These are phyloP conservation scores for Lasius fuliginosus DNA, from an alignment of 2,888 invertebrate species.

Conservation along the genomic window DNA sequence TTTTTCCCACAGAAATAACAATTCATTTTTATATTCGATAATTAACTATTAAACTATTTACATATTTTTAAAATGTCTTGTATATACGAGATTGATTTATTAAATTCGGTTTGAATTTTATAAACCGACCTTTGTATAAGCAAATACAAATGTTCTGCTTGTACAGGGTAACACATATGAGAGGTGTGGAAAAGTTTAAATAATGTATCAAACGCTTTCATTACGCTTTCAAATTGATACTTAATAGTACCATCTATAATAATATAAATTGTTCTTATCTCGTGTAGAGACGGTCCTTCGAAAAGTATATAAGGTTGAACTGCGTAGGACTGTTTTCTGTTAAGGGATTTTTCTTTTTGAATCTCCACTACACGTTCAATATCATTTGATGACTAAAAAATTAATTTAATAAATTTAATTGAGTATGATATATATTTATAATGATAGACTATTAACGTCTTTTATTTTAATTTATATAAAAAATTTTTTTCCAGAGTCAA, in stretches of 20 bases:
- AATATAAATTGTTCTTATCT: slow-evolving; percentile 14
- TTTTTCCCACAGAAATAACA: slow-evolving; percentile 18
- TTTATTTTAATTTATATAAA: too few species aligned
- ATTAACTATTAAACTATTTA: neutral
- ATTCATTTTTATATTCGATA: neutral
- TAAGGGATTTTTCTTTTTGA: neutral
- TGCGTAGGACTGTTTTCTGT: neutral
- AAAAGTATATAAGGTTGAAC: neutral
- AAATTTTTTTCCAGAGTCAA: too few species aligned
- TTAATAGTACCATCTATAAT: neutral
- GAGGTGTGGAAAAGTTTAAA: slow-evolving; percentile 6
- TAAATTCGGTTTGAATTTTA: slow-evolving; percentile 18
- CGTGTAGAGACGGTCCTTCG: neutral
- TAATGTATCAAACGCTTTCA: slow-evolving; percentile 2
- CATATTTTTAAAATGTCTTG: neutral
- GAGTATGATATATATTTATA: too few species aligned
- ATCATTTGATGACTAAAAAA: too few species aligned
- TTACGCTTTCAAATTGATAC: neutral
- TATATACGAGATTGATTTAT: slow-evolving; percentile 19
- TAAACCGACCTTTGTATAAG: slow-evolving; percentile 14
- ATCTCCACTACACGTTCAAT: neutral
- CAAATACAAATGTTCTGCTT: slow-evolving; percentile 18
- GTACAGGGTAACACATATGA: slow-evolving; percentile 8
- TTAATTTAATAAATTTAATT: too few species aligned
- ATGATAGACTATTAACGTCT: too few species aligned